Evolutionary conservation across 2,888 invertebrate genomes (phyloP).

Genomic region (Oasisia sp.): DNA sequence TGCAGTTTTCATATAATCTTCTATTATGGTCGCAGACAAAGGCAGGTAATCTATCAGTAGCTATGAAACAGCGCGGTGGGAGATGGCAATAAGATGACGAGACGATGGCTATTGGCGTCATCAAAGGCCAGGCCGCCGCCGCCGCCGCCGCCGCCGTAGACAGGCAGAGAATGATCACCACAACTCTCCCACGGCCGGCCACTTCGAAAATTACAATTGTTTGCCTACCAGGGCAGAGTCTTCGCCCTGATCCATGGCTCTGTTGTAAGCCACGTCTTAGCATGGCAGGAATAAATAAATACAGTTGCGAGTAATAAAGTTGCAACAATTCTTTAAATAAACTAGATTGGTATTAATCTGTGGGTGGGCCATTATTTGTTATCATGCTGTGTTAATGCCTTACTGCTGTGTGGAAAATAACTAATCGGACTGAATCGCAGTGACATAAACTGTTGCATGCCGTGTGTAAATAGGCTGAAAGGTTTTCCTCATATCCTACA

Average conservation of each 20-base stretch:
- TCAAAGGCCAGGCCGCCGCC: not conserved
- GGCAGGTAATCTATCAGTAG: slow-evolving; percentile 1
- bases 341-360: too few species aligned
- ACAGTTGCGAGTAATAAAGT: too few species aligned
- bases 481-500: too few species aligned
- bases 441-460: too few species aligned
- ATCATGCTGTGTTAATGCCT: too few species aligned
- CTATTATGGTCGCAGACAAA: not conserved
- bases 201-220: not conserved
- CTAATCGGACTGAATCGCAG: too few species aligned
- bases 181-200: not conserved
- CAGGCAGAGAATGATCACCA: not conserved
- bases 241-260: not conserved
- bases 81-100: not conserved
- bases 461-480: too few species aligned
- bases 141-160: not conserved
- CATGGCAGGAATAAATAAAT: not conserved
- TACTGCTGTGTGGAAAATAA: too few species aligned
- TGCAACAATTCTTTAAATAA: too few species aligned
- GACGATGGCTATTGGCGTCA: not conserved
- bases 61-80: not conserved
- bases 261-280: not conserved
- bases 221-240: not conserved
- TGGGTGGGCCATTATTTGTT: too few species aligned
- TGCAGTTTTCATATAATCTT: not conserved